Conservation (phyloP, 53 echinoderm and acorn worm species). For the Antedon mediterranea region DNA sequence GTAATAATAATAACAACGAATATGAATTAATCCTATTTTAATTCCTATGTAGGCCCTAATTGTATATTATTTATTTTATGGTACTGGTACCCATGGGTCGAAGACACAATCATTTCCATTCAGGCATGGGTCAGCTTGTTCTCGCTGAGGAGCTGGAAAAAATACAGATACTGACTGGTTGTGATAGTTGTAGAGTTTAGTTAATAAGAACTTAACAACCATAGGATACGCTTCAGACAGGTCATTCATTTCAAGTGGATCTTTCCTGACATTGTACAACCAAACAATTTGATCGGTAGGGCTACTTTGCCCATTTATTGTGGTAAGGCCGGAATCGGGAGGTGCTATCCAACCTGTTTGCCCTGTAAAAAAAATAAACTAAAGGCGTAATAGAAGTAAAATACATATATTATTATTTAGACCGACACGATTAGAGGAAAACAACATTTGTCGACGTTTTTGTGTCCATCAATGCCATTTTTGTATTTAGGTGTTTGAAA, state of each 20-base stretch:
- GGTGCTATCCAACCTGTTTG: background rate
- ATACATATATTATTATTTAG: too few relatives aligned
- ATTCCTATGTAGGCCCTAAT: too few relatives aligned
- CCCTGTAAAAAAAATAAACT: background rate
- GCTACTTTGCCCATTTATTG: background rate
- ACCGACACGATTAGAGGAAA: too few relatives aligned
- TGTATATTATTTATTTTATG: too few relatives aligned
- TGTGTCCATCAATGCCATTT: too few relatives aligned
- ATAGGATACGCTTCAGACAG: slow-evolving; percentile 50
- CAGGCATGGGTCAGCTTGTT: slow-evolving; percentile 42
- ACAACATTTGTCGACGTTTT: too few relatives aligned
- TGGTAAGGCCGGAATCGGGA: background rate
- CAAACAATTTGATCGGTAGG: background rate
- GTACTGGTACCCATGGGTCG: slow-evolving; percentile 63
- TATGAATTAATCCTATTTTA: too few relatives aligned
- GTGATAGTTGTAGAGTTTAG: slow-evolving; percentile 53
- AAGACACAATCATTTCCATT: slow-evolving; percentile 37
- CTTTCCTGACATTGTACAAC: background rate
- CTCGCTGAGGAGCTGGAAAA: slow-evolving; percentile 40
- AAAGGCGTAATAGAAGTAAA: too few relatives aligned
- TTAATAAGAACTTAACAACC: slow-evolving; percentile 41
- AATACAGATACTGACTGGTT: slow-evolving; percentile 43
- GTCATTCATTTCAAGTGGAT: slow-evolving; percentile 36
- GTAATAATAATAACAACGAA: too few relatives aligned
- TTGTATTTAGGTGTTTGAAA: too few relatives aligned